Evolutionary conservation across 1,140 invertebrate species (phyloP).

Genomic region (Dryas iulia): DNA sequence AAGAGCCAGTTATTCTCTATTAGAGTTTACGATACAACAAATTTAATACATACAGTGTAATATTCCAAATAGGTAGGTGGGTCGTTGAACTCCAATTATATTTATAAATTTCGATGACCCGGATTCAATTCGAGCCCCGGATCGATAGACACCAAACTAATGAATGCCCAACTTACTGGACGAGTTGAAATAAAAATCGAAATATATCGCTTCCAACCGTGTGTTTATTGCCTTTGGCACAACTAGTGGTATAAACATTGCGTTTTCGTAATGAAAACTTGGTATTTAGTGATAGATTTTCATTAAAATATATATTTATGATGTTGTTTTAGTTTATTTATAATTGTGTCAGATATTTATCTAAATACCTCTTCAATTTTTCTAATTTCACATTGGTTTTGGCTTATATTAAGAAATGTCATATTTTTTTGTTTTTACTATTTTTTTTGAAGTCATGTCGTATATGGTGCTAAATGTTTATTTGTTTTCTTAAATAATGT

Average conservation of each 20-base stretch:
- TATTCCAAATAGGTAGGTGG: constrained; percentile 22
- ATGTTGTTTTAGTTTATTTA: not conserved
- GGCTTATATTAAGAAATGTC: too few relatives aligned
- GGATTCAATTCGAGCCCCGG: constrained; percentile 42
- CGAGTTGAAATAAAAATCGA: constrained; percentile 65
- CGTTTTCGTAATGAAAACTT: constrained; percentile 26
- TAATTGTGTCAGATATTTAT: not conserved
- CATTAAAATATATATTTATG: not conserved
- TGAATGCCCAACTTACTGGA: constrained; percentile 42
- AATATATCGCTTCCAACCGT: constrained; percentile 48
- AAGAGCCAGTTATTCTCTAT: not conserved
- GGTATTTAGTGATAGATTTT: constrained; percentile 8
- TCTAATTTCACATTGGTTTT: too few relatives aligned
- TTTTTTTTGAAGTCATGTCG: too few relatives aligned
- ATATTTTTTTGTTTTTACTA: too few relatives aligned
- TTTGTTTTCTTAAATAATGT: too few relatives aligned
- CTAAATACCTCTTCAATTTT: not conserved
- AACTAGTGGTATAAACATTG: constrained; percentile 48
- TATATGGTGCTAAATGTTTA: too few relatives aligned
- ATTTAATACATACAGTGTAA: constrained; percentile 19
- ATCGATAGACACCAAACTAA: constrained; percentile 58
- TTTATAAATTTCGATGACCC: constrained; percentile 48
- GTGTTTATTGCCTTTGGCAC: constrained; percentile 66
- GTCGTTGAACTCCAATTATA: constrained; percentile 35
- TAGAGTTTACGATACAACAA: not conserved